Base-by-base conservation (phyloP, 2,113 vertebrate species). In the Notothenia rossii region DNA sequence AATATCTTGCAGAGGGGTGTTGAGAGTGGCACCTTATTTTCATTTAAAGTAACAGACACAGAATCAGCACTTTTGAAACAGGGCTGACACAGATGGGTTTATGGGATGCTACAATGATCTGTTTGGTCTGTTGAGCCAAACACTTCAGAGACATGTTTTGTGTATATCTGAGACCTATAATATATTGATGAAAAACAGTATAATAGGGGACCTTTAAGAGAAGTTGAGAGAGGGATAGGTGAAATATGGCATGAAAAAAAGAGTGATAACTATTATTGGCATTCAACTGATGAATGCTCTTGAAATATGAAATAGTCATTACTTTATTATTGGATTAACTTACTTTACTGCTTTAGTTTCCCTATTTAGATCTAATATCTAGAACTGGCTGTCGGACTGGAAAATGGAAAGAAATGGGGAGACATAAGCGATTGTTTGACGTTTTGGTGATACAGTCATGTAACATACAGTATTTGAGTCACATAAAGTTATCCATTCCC, bases 251-350 rank as follows among this genome's bases (percentile, higher is more conserved):
- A 40, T 25, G 25, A 25, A 25, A 25, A 14, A 72, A 43, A 40
- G 59, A 29, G 10, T 69, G 64, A 72, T 67, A 36, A 29, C 40
- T 11, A n/a, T 65, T 36, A 69, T 10, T 70, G 62, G 56, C 73
- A 54, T 2, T 25, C 25, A 25, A 25, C 25, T 25, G 25, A 25
- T 25, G 25, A 25, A 25, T 25, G 25, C 25, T 25, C 25, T 25
- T 25, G 25, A 25, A 25, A 25, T 25, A 25, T 25, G 25, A 15
- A 40, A 8, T 58, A 45, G 53, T 45, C 67, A n/a, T 72, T 77
- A 62, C 59, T 77, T 80, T 15, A 9, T 45, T 12, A 73, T 73
- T 55, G 46, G 49, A 76, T 69, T 82, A 13, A 18, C 17, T 72
- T 77, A 55, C 75, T 25, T 54, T 17, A 45, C 58, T 48, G 48